phyloP scores from a whole-genome alignment of 2,113 vertebrate genomes.

The Puma concolor region DNA sequence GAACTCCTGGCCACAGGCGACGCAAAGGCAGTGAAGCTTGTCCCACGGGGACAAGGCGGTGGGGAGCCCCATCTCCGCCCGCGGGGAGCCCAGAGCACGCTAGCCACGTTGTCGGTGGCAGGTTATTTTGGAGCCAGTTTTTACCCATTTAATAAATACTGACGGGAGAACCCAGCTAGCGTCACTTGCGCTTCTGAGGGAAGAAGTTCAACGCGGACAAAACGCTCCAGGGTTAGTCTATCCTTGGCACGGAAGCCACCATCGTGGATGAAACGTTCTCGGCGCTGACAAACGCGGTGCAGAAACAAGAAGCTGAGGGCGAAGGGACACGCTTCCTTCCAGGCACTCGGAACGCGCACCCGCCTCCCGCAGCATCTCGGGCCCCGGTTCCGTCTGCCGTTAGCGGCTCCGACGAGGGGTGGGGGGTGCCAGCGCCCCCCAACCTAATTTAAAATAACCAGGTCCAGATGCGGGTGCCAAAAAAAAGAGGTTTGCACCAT shows the following conservation, averaged over 20 bases:
- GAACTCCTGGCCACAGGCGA: not conserved
- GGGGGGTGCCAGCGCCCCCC: conserved; percentile 72
- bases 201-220: not conserved
- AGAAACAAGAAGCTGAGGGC: not conserved
- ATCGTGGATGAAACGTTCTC: not conserved
- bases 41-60: rapidly evolving
- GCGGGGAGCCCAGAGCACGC: rapidly evolving
- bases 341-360: not conserved
- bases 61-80: rapidly evolving
- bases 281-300: not conserved
- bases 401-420: conserved; percentile 50
- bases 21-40: too few species aligned
- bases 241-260: not conserved
- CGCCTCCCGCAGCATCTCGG: not conserved
- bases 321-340: not conserved
- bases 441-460: conserved; percentile 83
- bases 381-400: not conserved
- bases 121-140: not conserved
- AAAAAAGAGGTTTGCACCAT: conserved; percentile 77
- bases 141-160: not conserved
- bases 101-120: rapidly evolving
- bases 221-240: not conserved
- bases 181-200: not conserved
- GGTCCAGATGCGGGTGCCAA: conserved; percentile 84
- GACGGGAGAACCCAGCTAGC: not conserved